Percentiles rank a stretch among this genome's conserved stretches.
Conservation (phyloP, 2,797 vertebrate species). For the Menidia menidia region DNA sequence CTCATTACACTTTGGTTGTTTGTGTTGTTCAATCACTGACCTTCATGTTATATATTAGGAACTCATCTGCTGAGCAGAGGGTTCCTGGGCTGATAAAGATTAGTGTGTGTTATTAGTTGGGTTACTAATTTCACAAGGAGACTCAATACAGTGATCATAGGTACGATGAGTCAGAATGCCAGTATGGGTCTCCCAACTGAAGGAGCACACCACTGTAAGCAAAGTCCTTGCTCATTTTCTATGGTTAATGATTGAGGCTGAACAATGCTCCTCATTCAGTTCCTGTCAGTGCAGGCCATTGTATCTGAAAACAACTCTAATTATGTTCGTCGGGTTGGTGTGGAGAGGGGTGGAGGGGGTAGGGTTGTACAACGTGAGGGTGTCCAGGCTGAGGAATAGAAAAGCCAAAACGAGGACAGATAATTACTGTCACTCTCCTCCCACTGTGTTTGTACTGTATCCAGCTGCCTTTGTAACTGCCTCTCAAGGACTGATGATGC, state of each 20-base stretch:
- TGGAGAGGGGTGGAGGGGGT: constrained; percentile 14
- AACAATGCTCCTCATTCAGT: constrained; percentile 39
- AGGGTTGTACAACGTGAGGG: constrained; percentile 36
- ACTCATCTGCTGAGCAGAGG: too few relatives aligned
- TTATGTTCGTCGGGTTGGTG: constrained; percentile 36
- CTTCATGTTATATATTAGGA: too few relatives aligned
- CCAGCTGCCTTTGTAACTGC: constrained; percentile 21
- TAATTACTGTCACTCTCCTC: constrained; percentile 61
- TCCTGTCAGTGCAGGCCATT: constrained; percentile 40
- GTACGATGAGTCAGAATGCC: neutral
- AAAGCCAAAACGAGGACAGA: constrained; percentile 43
- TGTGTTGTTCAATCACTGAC: too few relatives aligned
- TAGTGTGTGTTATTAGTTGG: neutral
- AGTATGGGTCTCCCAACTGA: constrained; percentile 3
- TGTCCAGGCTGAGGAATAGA: constrained; percentile 42
- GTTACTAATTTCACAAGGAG: too few relatives aligned
- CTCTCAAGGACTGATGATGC: constrained; percentile 23
- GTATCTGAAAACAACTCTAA: constrained; percentile 65
- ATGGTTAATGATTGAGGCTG: constrained; percentile 5
- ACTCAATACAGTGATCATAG: too few relatives aligned
- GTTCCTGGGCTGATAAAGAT: neutral
- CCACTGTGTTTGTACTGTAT: neutral
- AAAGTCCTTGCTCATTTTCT: constrained; percentile 25
- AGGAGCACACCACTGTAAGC: neutral
- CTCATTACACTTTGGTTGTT: too few relatives aligned